Percentiles rank a stretch among this genome's conserved stretches.
Evolutionary conservation across 2,888 invertebrate species (phyloP).

Genomic region (Elmis aenea): DNA sequence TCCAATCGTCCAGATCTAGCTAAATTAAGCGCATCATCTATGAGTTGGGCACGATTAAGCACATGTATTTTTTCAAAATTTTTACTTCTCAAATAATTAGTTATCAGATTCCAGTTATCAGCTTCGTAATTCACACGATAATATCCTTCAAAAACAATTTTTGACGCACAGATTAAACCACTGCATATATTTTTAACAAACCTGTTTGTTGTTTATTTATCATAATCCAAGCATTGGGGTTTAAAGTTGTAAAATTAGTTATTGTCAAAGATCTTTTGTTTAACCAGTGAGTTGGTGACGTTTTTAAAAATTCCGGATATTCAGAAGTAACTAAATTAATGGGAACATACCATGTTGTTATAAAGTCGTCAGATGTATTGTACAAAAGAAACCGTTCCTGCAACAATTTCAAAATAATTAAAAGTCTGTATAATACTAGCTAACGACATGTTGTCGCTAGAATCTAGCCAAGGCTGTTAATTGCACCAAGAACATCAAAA

Average conservation of each 20-base stretch:
- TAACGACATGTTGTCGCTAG: slow-evolving; percentile 10
- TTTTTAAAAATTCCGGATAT: slow-evolving; percentile 41
- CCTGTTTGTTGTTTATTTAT: neutral
- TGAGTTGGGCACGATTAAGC: slow-evolving; percentile 51
- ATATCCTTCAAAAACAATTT: slow-evolving; percentile 38
- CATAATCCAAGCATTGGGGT: slow-evolving; percentile 1
- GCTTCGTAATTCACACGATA: slow-evolving; percentile 44
- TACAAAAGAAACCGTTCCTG: neutral
- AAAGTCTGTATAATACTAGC: no score
- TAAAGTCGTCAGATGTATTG: neutral
- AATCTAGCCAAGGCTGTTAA: no score
- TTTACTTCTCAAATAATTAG: slow-evolving; percentile 36
- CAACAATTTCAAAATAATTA: neutral
- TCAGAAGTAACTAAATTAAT: slow-evolving; percentile 9
- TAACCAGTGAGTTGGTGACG: slow-evolving; percentile 9
- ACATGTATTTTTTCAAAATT: slow-evolving; percentile 51
- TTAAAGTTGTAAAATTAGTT: slow-evolving; percentile 1
- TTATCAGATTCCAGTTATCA: slow-evolving; percentile 46
- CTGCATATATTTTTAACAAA: no score
- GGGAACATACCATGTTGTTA: slow-evolving; percentile 6
- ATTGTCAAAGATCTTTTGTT: slow-evolving; percentile 14
- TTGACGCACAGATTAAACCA: no score
- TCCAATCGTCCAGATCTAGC: slow-evolving; percentile 56
- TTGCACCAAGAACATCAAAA: no score
- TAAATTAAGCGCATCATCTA: slow-evolving; percentile 49